Base-by-base conservation (phyloP, 2,797 vertebrate genomes). In the Xyrichtys novacula region DNA sequence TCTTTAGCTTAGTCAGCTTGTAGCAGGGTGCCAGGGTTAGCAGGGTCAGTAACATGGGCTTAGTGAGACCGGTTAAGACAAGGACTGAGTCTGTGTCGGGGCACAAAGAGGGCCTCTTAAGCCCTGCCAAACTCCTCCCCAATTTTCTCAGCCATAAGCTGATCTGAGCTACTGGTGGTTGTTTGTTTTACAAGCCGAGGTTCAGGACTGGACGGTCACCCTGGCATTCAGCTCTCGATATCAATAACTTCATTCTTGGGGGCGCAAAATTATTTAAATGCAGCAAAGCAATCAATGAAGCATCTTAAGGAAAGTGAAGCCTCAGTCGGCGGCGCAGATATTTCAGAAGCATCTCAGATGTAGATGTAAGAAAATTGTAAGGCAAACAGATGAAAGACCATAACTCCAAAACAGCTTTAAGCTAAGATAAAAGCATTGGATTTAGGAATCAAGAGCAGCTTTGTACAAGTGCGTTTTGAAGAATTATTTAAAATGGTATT, bases 81-180 rank as follows among this genome's bases (percentile, higher is more conserved):
- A 91, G 85, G 67, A 39, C 71, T 44, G 40, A 79, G 77, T 86
- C 88, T 93, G 88, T 93, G 50, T 31, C 61, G 38, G 55, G 50
- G 80, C 69, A 90, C 90, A 92, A 91, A 91, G 83, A 76, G 49
- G 47, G 42, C 49, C 79, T 88, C 84, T 88, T 61, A 80, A 52
- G 1, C 57, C 70, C 36, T 49, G 50, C 12, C 40, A 50, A 55
- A 52, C 61, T 58, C 38, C 67, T 57, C 66, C 66, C 62, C 40
- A 63, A 34, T 74, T 50, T 69, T 58, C 58, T 68, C 59, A 81
- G 49, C 77, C 47, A 26, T 54, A 75, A 61, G 57, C 56, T 56
- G 44, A 47, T 65, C 46, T 56, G 42, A 68, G 52, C 44, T 20
- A 55, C 64, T 70, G 56, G 63, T 10, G 11, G 39, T 36, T 80